These are phyloP conservation scores for Ploceus nigricollis DNA, from an alignment of 2,113 vertebrate genomes.

Conservation along the genomic window DNA sequence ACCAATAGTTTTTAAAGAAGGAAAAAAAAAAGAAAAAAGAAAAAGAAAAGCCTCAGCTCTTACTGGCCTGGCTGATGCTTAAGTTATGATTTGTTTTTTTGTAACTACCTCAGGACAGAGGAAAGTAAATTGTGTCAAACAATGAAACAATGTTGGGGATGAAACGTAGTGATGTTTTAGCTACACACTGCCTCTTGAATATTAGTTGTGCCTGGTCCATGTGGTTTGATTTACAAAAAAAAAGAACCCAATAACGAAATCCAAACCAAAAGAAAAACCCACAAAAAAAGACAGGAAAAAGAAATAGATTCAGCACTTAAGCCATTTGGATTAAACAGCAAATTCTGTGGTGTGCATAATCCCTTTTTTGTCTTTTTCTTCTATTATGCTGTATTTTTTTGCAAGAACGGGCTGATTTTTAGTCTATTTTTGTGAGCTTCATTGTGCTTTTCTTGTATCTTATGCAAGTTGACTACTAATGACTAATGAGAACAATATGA, in stretches of 20 bases:
- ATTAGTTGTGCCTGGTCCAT: slow-evolving; percentile 79
- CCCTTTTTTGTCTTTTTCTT: slow-evolving; percentile 77
- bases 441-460: slow-evolving; percentile 82
- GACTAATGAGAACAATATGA: slow-evolving; percentile 89
- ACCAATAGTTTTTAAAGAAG: slow-evolving; percentile 59
- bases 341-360: slow-evolving; percentile 84
- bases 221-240: slow-evolving; percentile 70
- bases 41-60: slow-evolving; percentile 57
- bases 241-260: not conserved
- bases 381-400: slow-evolving; percentile 74
- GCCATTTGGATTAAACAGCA: slow-evolving; percentile 71
- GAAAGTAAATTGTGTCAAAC: slow-evolving; percentile 67
- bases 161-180: slow-evolving; percentile 73
- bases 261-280: slow-evolving; percentile 49
- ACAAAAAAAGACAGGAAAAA: slow-evolving; percentile 31
- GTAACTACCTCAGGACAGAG: slow-evolving; percentile 83
- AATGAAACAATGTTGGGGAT: slow-evolving; percentile 57
- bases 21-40: not conserved
- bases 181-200: slow-evolving; percentile 76
- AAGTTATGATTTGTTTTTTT: slow-evolving; percentile 70
- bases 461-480: slow-evolving; percentile 89
- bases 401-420: slow-evolving; percentile 80
- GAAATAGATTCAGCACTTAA: slow-evolving; percentile 64
- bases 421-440: slow-evolving; percentile 85
- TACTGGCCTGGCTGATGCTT: slow-evolving; percentile 65